These are phyloP conservation scores for Caenorhabditis latens DNA, from an alignment of 1,140 invertebrate genomes.

Conservation along the genomic window DNA sequence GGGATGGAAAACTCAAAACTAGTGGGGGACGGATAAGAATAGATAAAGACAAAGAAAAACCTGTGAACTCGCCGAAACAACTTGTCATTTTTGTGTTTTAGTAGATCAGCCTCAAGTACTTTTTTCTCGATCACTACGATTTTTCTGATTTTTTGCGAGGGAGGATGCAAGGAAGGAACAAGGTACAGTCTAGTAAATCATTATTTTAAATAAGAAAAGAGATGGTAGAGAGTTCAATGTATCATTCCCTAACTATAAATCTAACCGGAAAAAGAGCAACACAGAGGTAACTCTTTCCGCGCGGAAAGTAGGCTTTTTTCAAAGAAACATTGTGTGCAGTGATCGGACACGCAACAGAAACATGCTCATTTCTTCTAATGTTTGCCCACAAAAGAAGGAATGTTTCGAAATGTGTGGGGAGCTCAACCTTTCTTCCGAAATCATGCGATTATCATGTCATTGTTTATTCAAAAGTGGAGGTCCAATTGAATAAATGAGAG, in stretches of 20 bases:
- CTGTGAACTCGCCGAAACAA: conserved; percentile 5
- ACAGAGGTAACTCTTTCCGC: conserved; percentile 27
- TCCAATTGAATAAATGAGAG: conserved; percentile 39
- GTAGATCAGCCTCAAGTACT: conserved; percentile 8
- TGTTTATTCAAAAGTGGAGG: conserved; percentile 45
- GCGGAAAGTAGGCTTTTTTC: conserved; percentile 24
- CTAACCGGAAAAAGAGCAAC: neutral
- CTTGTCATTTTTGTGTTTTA: conserved; percentile 13
- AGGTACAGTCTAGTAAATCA: too few species aligned
- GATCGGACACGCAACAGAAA: conserved; percentile 6
- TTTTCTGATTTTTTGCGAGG: too few species aligned
- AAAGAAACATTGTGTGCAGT: conserved; percentile 19
- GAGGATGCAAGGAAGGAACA: too few species aligned
- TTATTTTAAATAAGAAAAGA: too few species aligned
- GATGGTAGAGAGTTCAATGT: too few species aligned
- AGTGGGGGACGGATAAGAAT: conserved; percentile 12
- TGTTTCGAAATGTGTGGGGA: conserved; percentile 16
- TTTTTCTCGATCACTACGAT: neutral
- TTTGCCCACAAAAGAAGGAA: conserved; percentile 44
- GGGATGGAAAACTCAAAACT: neutral
- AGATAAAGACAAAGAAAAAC: conserved; percentile 42
- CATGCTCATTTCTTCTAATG: conserved; percentile 41
- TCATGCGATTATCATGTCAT: conserved; percentile 47
- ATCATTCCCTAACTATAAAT: neutral
- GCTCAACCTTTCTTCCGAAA: conserved; percentile 19